Evolutionary conservation across 2,113 vertebrate species (phyloP).

Genomic region (Bolborhynchus lineola): DNA sequence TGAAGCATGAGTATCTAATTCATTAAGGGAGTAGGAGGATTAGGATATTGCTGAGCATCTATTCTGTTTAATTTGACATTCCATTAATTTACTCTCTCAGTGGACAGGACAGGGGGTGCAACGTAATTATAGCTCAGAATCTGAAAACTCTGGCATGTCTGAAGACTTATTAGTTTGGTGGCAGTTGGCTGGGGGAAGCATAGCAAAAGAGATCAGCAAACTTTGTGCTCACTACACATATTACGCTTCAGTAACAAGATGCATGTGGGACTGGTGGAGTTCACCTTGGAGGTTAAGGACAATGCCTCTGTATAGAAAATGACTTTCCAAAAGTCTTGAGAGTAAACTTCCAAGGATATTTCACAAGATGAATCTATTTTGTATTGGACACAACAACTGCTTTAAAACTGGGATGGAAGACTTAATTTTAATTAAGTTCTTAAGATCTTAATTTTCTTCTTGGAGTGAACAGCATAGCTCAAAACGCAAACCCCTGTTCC

Average conservation of each 20-base stretch:
- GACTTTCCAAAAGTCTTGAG: neutral
- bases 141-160: neutral
- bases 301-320: neutral
- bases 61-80: constrained; percentile 40
- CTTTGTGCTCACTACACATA: neutral
- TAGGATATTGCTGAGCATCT: neutral
- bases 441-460: neutral
- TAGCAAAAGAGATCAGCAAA: neutral
- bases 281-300: neutral
- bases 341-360: neutral
- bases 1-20: constrained; percentile 38
- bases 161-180: neutral
- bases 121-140: neutral
- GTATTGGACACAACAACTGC: neutral
- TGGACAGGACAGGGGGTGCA: neutral
- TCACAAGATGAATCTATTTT: neutral
- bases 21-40: constrained; percentile 21
- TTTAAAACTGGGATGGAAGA: neutral
- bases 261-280: neutral
- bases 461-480: neutral
- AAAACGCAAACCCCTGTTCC: neutral
- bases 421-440: no score
- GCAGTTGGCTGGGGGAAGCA: neutral
- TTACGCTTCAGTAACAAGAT: neutral
- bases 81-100: constrained; percentile 30